Evolutionary conservation across 2,888 invertebrate genomes (phyloP).

Genomic region (Thera obeliscata): DNA sequence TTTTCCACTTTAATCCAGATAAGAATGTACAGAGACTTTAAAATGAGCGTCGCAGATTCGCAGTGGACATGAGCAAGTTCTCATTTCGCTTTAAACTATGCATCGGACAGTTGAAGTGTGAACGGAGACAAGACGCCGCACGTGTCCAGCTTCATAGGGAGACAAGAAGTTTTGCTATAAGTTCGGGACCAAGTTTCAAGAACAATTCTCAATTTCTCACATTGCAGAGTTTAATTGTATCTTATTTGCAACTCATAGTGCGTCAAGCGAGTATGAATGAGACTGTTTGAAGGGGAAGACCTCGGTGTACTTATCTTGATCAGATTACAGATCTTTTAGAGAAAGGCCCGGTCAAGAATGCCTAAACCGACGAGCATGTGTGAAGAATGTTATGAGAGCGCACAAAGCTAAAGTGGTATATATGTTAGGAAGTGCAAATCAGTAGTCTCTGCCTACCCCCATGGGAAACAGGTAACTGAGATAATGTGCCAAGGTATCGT

Average conservation of each 20-base stretch:
- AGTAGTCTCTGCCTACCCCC: too few species aligned
- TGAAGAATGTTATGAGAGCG: too few species aligned
- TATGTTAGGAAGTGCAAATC: too few species aligned
- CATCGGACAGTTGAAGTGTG: slow-evolving; percentile 22
- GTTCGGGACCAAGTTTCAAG: slow-evolving; percentile 7
- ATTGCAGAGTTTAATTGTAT: neutral
- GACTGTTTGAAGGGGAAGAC: too few species aligned
- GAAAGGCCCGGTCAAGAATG: too few species aligned
- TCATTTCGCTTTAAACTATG: slow-evolving; percentile 16
- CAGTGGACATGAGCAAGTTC: slow-evolving; percentile 10
- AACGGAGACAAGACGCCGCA: slow-evolving; percentile 10
- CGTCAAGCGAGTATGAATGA: too few species aligned
- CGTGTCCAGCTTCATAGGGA: slow-evolving; percentile 24
- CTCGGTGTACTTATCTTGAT: too few species aligned
- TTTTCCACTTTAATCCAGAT: slow-evolving; percentile 9
- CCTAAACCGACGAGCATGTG: too few species aligned
- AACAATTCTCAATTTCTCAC: slow-evolving; percentile 7
- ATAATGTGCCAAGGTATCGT: neutral
- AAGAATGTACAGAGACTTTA: slow-evolving; percentile 4
- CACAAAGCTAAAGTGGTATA: too few species aligned
- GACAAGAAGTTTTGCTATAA: slow-evolving; percentile 17
- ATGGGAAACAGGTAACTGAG: too few species aligned
- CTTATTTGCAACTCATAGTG: neutral
- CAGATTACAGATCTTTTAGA: too few species aligned
- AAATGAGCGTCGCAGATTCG: neutral